Evolutionary conservation across 2,888 invertebrate genomes (phyloP), one percentile per base, ranked within the genome.

Genomic region (Drosophila silvestris): DNA sequence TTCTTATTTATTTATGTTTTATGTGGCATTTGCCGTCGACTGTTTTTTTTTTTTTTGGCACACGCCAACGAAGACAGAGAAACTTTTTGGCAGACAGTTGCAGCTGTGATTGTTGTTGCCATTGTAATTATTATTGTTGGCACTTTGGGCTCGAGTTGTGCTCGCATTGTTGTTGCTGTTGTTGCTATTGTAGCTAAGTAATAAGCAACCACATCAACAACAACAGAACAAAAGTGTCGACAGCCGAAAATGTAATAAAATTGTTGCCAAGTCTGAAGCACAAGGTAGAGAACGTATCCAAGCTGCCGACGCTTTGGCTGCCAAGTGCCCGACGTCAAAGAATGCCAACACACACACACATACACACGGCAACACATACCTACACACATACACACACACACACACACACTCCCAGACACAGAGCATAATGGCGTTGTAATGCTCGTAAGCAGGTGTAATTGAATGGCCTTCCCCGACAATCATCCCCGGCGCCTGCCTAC

Each of bases 371-470:
- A 14, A 9, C 14, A 47, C 16, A 26, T 22, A 47, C 5, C 10
- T 41, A 47, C 33, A 69, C 53, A 73, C 44, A 62, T 58, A 67
- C 39, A 67, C 44, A 61, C 39, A 67, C 44, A 61, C 47, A 47
- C 37, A 67, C 60, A 69, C 39, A 63, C 57, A 50, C 22, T 50
- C 28, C 57, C 61, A 70, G 35, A 64, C 58, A 64, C 44, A 51
- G 30, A 68, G 35, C 54, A 58, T 82, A 73, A 78, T 82, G 80
- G 77, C 65, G 64, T 79, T 81, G 83, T 83, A 81, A 83, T 79
- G 79, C 83, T 80, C 73, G 82, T 82, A 89, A 87, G 86, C 87
- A 87, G 86, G 89, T 87, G 89, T 89, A 87, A 86, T 87, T 89
- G 86, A 87, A 87, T 87, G 87, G 81, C 65, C 82, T 72, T 66